Evolutionary conservation across 2,888 invertebrate species (phyloP).

Genomic region (Oligia fasciuncula): DNA sequence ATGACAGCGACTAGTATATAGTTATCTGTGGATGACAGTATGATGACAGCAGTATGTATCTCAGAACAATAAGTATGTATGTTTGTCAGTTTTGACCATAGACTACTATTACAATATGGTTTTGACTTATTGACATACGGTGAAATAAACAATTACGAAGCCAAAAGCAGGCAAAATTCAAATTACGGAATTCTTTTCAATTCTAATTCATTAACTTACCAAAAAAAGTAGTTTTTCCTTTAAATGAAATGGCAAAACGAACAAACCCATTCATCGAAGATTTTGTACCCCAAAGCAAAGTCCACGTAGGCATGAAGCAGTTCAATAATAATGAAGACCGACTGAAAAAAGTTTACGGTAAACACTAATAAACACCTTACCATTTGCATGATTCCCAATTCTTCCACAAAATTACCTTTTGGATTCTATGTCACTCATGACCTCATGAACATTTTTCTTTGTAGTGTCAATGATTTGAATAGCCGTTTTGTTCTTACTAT

Average conservation of each 20-base stretch:
- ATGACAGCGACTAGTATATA: no score
- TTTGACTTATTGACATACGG: conserved; percentile 14
- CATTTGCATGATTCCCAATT: not conserved
- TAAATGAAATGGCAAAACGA: conserved; percentile 81
- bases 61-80: no score
- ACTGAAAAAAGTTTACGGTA: conserved; percentile 84
- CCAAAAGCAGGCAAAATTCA: conserved; percentile 48
- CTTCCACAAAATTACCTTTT: not conserved
- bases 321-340: conserved; percentile 85
- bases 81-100: not conserved
- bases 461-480: not conserved
- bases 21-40: conserved; percentile 3
- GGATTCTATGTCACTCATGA: not conserved
- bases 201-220: not conserved
- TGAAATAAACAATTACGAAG: conserved; percentile 42
- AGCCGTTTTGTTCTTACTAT: conserved; percentile 1
- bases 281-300: conserved; percentile 85
- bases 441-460: not conserved
- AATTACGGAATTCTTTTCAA: not conserved
- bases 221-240: not conserved
- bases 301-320: conserved; percentile 83
- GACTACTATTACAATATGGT: no score
- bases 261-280: conserved; percentile 85
- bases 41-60: no score
- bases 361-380: not conserved